These are phyloP conservation scores for Buathra laborator DNA, from an alignment of 2,888 invertebrate genomes.

Conservation along the genomic window DNA sequence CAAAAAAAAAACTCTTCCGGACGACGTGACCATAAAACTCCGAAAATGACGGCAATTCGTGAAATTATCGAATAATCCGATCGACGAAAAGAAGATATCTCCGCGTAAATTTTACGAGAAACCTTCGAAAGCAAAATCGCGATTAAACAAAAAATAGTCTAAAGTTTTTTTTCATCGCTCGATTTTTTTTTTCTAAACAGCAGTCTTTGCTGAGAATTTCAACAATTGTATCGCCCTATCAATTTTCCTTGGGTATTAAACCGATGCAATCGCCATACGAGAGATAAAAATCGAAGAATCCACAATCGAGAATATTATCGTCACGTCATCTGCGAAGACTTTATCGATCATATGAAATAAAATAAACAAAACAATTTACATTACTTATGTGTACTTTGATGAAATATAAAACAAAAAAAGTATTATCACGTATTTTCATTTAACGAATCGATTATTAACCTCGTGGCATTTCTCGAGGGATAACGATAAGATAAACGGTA, in stretches of 20 bases:
- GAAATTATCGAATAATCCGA: background rate
- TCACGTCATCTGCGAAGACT: slow-evolving; percentile 71
- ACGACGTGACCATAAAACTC: slow-evolving; percentile 70
- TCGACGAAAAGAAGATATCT: no score
- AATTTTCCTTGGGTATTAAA: no score
- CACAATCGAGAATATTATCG: slow-evolving; percentile 29
- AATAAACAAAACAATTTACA: slow-evolving; percentile 5
- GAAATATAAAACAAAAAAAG: slow-evolving; percentile 39
- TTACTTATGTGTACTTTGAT: slow-evolving; percentile 41
- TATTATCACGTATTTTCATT: background rate
- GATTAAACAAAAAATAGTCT: no score
- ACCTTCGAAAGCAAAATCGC: no score
- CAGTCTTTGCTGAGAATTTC: no score
- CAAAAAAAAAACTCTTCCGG: slow-evolving; percentile 74
- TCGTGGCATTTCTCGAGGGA: background rate
- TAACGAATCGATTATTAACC: background rate
- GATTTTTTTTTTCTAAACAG: no score
- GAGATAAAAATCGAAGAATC: background rate
- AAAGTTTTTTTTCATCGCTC: no score
- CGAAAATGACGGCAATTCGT: background rate
- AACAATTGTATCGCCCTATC: no score
- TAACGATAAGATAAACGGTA: slow-evolving; percentile 20
- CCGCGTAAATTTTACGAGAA: no score
- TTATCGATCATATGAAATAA: slow-evolving; percentile 28
- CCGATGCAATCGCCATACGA: no score